phyloP scores from a whole-genome alignment of 1,140 invertebrate genomes.

The Camponotus pennsylvanicus region DNA sequence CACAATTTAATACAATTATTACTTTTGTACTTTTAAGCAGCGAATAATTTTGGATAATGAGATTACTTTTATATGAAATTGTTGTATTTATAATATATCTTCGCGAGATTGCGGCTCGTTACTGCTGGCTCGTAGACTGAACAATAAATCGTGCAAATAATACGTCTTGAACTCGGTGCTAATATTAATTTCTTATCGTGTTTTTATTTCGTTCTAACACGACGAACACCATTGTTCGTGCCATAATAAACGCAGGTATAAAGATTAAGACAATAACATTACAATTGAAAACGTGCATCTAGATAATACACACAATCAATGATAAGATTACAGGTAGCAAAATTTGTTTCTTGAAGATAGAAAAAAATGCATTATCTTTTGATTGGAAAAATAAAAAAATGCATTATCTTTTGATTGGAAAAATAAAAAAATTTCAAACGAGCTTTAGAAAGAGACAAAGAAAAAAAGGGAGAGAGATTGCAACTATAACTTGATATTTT shows the following conservation, averaged over 20 bases:
- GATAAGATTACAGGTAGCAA: slow-evolving; percentile 12
- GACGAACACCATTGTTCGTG: not conserved
- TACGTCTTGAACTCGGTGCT: slow-evolving; percentile 25
- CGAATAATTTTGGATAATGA: not conserved
- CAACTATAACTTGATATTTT: slow-evolving; percentile 18
- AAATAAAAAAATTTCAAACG: not conserved
- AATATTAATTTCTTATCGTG: slow-evolving; percentile 57
- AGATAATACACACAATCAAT: slow-evolving; percentile 17
- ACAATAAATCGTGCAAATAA: slow-evolving; percentile 27
- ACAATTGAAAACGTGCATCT: not conserved
- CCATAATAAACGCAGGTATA: slow-evolving; percentile 21
- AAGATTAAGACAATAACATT: slow-evolving; percentile 38
- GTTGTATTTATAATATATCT: too few species aligned
- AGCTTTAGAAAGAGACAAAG: not conserved
- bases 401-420: not conserved
- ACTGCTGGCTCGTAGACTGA: not conserved
- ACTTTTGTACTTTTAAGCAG: not conserved
- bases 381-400: not conserved
- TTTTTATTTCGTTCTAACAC: slow-evolving; percentile 54
- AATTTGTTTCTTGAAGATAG: not conserved
- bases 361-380: not conserved
- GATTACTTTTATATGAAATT: not conserved
- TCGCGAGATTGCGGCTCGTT: not conserved
- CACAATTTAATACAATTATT: not conserved
- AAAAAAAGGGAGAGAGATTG: not conserved